A percentile compares a stretch with the other conserved stretches of the same genome.
These are phyloP conservation scores for Aptenodytes forsteri DNA, from an alignment of 2,113 vertebrate genomes.

Conservation along the genomic window DNA sequence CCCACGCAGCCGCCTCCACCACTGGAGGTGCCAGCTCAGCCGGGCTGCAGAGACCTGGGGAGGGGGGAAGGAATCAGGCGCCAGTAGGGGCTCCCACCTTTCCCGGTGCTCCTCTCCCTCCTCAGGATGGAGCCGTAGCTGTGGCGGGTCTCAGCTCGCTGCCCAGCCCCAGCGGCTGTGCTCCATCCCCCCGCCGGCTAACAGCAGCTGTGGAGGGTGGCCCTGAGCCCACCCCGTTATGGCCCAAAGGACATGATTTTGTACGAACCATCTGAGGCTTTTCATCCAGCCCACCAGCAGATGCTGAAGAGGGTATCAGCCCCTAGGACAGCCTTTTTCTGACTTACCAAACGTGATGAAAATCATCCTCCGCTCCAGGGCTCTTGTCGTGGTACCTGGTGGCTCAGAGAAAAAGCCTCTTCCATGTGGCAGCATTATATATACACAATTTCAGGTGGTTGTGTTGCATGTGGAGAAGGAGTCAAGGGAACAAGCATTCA, in stretches of 20 bases:
- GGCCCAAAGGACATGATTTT: neutral
- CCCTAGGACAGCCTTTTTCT: neutral
- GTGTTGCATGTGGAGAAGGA: neutral
- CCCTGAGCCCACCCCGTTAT: too few relatives aligned
- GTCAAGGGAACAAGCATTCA: neutral
- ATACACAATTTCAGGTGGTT: neutral
- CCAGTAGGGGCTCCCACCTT: neutral
- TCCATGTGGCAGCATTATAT: neutral
- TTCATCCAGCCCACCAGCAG: neutral
- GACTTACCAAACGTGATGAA: neutral
- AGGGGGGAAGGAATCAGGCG: rapidly evolving
- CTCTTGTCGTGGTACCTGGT: neutral
- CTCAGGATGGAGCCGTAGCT: rapidly evolving
- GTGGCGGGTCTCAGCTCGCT: neutral
- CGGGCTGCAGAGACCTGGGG: neutral
- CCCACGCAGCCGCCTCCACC: rapidly evolving
- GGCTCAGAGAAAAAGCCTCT: neutral
- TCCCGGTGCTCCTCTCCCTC: neutral
- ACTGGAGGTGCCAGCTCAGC: neutral
- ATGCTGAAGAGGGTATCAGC: neutral
- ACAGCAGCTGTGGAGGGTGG: rapidly evolving
- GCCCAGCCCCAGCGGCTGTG: rapidly evolving
- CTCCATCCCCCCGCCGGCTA: rapidly evolving
- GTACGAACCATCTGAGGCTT: neutral
- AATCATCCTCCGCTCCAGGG: neutral